A percentile compares a stretch with the other conserved stretches of the same genome.
Evolutionary conservation across 2,797 vertebrate species (phyloP).

Genomic region (Yasuhikotakia modesta): DNA sequence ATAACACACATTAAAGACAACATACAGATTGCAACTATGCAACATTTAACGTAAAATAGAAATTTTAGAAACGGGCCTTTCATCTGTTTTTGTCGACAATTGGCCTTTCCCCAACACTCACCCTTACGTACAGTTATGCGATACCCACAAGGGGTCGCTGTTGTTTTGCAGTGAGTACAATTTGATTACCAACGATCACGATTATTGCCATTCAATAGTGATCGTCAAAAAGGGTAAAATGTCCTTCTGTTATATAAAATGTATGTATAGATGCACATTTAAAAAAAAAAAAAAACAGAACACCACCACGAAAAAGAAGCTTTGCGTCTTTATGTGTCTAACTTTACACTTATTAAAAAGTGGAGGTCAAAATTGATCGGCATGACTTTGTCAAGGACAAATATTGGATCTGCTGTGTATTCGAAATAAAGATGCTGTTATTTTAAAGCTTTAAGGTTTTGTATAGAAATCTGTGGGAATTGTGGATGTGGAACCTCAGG

Average conservation of each 20-base stretch:
- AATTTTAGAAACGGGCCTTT: neutral
- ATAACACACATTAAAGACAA: neutral
- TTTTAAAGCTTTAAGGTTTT: neutral
- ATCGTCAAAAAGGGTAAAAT: neutral
- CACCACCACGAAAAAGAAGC: neutral
- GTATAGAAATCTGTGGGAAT: neutral
- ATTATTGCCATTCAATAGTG: neutral
- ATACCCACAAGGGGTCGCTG: slow-evolving; percentile 72
- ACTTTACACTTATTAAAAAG: neutral
- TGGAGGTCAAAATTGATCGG: neutral
- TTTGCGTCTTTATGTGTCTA: neutral
- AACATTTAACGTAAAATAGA: neutral
- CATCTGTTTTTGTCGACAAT: neutral
- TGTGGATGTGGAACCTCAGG: slow-evolving; percentile 16
- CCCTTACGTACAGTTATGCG: neutral
- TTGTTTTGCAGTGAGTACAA: slow-evolving; percentile 63
- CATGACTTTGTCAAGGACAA: neutral
- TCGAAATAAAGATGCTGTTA: neutral
- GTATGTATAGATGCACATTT: neutral
- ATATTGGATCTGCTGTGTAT: neutral
- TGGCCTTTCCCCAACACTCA: neutral
- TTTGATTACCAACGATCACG: neutral
- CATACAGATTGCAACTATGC: neutral
- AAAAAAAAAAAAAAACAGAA: neutral
- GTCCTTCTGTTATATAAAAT: neutral